phyloP scores from a whole-genome alignment of 2,888 invertebrate genomes.

The Palloptera scutellata region DNA sequence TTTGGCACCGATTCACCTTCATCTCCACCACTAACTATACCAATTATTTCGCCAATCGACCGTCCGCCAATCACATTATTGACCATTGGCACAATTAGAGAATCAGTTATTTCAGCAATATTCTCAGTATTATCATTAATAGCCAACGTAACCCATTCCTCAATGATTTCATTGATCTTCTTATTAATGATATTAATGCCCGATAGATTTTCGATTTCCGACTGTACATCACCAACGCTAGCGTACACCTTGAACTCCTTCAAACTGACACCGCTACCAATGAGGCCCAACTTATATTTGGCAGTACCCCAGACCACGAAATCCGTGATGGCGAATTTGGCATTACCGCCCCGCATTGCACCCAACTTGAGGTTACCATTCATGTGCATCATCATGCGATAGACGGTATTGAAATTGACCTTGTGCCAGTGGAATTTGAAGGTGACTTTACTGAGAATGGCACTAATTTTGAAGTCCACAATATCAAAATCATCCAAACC shows the following conservation, averaged over 20 bases:
- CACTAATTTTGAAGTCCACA: slow-evolving; percentile 38
- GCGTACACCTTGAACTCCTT: slow-evolving; percentile 47
- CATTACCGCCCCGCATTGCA: slow-evolving; percentile 46
- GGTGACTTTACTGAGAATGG: slow-evolving; percentile 42
- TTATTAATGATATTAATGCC: slow-evolving; percentile 49
- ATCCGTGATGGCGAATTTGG: slow-evolving; percentile 49
- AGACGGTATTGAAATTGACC: slow-evolving; percentile 46
- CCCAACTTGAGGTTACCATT: slow-evolving; percentile 29
- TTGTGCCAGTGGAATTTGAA: slow-evolving; percentile 47
- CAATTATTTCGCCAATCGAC: slow-evolving; percentile 48
- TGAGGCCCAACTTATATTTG: slow-evolving; percentile 47
- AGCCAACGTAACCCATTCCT: slow-evolving; percentile 50
- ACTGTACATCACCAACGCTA: slow-evolving; percentile 48
- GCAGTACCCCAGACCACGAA: slow-evolving; percentile 44
- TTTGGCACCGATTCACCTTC: slow-evolving; percentile 23
- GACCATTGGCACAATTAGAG: slow-evolving; percentile 42
- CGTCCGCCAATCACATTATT: slow-evolving; percentile 52
- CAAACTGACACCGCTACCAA: slow-evolving; percentile 40
- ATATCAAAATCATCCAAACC: slow-evolving; percentile 54
- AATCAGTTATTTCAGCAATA: slow-evolving; percentile 44
- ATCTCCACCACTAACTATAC: slow-evolving; percentile 42
- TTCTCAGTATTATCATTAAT: slow-evolving; percentile 56
- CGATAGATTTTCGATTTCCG: slow-evolving; percentile 52
- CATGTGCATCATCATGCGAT: slow-evolving; percentile 43
- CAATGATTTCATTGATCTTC: slow-evolving; percentile 54